A percentile compares a stretch with the other conserved stretches of the same genome.
These are phyloP conservation scores for Poecilia wingei DNA, from an alignment of 2,797 vertebrate genomes.

Conservation along the genomic window DNA sequence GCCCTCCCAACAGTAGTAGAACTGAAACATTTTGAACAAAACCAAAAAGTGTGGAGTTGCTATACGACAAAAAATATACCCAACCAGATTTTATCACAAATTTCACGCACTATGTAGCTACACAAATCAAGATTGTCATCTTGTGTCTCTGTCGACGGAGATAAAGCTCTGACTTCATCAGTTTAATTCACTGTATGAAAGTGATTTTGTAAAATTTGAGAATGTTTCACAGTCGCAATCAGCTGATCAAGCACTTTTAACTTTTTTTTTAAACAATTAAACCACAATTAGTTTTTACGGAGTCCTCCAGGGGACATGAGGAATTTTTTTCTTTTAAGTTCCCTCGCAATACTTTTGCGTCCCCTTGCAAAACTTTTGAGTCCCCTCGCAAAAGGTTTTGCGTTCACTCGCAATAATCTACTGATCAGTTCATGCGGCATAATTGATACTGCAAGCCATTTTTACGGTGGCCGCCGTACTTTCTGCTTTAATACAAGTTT, in stretches of 20 bases:
- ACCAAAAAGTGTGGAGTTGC: not conserved
- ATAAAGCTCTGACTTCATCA: not conserved
- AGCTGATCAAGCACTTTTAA: not conserved
- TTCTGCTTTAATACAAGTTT: no score
- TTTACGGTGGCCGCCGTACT: no score
- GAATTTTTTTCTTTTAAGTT: no score
- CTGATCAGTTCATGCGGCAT: no score
- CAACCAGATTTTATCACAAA: not conserved
- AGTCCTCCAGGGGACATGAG: no score
- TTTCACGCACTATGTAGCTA: not conserved
- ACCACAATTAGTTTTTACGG: not conserved
- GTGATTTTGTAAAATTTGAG: not conserved
- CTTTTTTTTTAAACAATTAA: not conserved
- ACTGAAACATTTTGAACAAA: not conserved
- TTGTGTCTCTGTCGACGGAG: not conserved
- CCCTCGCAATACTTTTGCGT: no score
- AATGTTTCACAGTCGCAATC: not conserved
- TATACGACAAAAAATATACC: not conserved
- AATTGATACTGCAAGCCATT: no score
- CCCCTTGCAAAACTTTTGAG: no score
- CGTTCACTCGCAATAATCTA: no score
- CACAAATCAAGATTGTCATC: not conserved
- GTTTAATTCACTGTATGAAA: not conserved
- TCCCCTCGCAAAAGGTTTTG: no score
- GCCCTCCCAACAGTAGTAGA: slow-evolving; percentile 19